Conservation (phyloP, 2,797 vertebrate species). For the Sebastes variabilis region DNA sequence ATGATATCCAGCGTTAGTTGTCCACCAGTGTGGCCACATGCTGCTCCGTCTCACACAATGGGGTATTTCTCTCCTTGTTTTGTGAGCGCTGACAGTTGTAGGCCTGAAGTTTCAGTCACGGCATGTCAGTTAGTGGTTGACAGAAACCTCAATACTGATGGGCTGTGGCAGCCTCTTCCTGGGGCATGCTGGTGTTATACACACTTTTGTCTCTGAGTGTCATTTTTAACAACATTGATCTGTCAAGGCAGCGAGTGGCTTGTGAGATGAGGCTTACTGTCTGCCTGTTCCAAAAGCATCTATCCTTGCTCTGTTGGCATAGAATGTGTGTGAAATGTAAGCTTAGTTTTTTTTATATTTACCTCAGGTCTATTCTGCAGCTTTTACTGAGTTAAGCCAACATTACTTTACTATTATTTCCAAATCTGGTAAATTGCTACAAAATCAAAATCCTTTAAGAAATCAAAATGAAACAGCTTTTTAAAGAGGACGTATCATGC, state of each 20-base stretch:
- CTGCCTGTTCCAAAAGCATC: constrained; percentile 16
- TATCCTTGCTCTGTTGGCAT: constrained; percentile 11
- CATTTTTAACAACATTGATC: constrained; percentile 65
- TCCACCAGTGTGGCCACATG: constrained; percentile 6
- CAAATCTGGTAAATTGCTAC: not conserved
- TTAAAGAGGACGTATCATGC: not conserved
- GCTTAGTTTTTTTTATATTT: constrained; percentile 12
- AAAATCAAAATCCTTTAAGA: not conserved
- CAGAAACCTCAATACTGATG: constrained; percentile 43
- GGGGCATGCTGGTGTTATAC: constrained; percentile 22
- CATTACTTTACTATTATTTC: not conserved
- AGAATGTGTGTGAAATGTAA: constrained; percentile 10
- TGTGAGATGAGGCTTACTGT: constrained; percentile 35
- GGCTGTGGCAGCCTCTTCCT: constrained; percentile 58
- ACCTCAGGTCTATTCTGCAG: not conserved
- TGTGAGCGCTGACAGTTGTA: constrained; percentile 44
- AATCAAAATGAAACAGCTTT: not conserved
- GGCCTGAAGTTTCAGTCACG: constrained; percentile 45
- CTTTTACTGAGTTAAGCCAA: not conserved
- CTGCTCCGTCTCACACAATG: constrained; percentile 19
- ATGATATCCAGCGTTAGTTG: not conserved
- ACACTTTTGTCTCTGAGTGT: constrained; percentile 39
- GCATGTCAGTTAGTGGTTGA: constrained; percentile 55
- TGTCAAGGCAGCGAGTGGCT: constrained; percentile 39
- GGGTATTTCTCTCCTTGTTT: constrained; percentile 31